Base-by-base conservation (phyloP, 2,888 invertebrate species). In the Lochmaea capreae region DNA sequence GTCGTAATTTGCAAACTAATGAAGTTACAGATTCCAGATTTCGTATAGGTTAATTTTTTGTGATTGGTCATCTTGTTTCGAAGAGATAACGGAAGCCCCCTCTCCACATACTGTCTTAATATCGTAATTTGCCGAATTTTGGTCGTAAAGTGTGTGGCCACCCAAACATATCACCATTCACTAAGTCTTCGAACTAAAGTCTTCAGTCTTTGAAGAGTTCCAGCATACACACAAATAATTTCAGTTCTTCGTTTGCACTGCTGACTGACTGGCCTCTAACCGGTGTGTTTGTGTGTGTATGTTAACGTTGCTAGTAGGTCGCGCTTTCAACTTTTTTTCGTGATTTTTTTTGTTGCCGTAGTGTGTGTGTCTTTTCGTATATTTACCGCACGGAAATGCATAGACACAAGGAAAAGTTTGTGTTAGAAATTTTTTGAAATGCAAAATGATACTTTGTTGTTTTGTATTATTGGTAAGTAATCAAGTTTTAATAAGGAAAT, bases 381-480 rank as follows among this genome's bases (percentile, higher is more conserved):
- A 14, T 39, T n/a, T 39, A 63, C 43, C 16, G 43, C 18, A 63
- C 62, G 14, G 16, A 63, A 43, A 62, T 62, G 62, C 33, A 16
- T 18, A 63, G 43, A 63, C 46, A 57, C 46, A 33, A 42, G 43
- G 71, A 16, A 62, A 43, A 65, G 43, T 57, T 58, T 4, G 39
- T 33, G 39, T 16, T 58, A 57, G 42, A 43, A 33, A 43, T 63
- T 67, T 43, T 57, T 58, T 65, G 70, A 65, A 61, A 76, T 73
- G 73, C 77, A 79, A 78, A 73, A 80, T 80, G 80, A 68, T 80
- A 78, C 71, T 78, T 62, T 76, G 78, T 62, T 77, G 77, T 75
- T 78, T 80, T 73, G 75, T 80, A 69, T 74, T 80, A 52, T 71
- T 80, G 73, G 80, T 80, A 70, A 79, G 80, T 80, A 74, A 22